Percentiles rank a stretch among this genome's conserved stretches.
Evolutionary conservation across 2,797 vertebrate genomes (phyloP).

Genomic region (Potorous gilbertii): DNA sequence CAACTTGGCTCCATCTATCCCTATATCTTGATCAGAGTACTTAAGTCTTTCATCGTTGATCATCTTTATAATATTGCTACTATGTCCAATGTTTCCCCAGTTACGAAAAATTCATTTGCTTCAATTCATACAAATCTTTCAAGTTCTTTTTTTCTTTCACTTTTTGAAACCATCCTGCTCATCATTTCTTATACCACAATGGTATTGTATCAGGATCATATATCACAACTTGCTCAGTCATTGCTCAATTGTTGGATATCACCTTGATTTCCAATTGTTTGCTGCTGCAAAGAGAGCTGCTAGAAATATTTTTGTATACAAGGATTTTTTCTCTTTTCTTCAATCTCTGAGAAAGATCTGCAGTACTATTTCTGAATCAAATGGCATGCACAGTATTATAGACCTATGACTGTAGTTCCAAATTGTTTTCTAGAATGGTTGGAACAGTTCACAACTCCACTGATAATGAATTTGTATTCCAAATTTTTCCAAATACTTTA

Average conservation of each 20-base stretch:
- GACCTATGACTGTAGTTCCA: background rate
- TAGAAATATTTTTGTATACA: background rate
- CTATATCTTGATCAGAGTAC: background rate
- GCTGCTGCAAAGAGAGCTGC: background rate
- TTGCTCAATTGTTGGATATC: background rate
- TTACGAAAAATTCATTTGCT: no score
- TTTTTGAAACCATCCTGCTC: background rate
- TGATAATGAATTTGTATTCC: background rate
- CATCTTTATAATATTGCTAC: background rate
- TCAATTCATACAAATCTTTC: background rate
- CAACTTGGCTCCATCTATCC: background rate
- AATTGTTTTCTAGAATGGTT: background rate
- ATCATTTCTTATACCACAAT: background rate
- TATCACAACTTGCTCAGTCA: background rate
- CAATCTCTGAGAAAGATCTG: background rate
- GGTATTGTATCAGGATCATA: background rate
- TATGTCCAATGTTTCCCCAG: background rate
- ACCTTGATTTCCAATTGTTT: background rate
- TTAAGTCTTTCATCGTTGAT: background rate
- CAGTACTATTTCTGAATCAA: background rate
- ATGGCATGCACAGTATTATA: background rate
- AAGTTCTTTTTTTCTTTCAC: background rate
- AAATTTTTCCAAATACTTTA: background rate
- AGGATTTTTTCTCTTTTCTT: background rate
- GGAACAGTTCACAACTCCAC: background rate